Evolutionary conservation across 2,888 invertebrate species (phyloP), one percentile per base, ranked within the genome.

Genomic region (Nomada ferruginata): DNA sequence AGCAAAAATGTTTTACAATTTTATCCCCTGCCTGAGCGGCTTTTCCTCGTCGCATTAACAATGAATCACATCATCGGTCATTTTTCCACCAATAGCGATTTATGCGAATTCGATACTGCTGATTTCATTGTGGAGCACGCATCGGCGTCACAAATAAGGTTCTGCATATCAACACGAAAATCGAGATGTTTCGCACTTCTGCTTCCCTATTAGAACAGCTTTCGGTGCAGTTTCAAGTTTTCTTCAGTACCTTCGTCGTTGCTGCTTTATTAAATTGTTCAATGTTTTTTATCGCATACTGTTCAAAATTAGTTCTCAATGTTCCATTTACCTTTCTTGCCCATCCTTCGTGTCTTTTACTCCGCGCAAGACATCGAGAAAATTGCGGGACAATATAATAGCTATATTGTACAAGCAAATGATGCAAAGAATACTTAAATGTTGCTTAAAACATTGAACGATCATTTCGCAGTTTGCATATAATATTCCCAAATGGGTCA

Each of bases 41-140:
- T 13, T 47, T 70, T 61, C 55, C 55, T 71, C 13, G 26, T 13
- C 10, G 47, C 44, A 23, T 59, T 50, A 26, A 5, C 1, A 61
- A 23, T 61, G 70, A 71, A 53, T 68, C 66, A 71, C 65, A 53
- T 23, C 47, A 44, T 13, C 69, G 20, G 29, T n/a, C 7, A 65
- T 66, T 76, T 76, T 77, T 65, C 65, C 63, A 13, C 18, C 29
- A 47, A 13, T 15, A n/a, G 23, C 29, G 29, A 9, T 59, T 50
- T 4, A 10, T 13, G 59, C 36, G 68, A 13, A 74, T 36, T 0
- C 13, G 20, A 47, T 36, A 20, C 53, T 44, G 3, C 23, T 26
- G 26, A n/a, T 44, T 26, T 66, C 23, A 44, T 53, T 53, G 18
- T 0, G 18, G 23, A 61, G 9, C 69, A 44, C 20, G 18, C 47